Percentiles rank a stretch among this genome's conserved stretches.
Conservation (phyloP, 2,797 vertebrate species). For the Lagothrix lagotricha region DNA sequence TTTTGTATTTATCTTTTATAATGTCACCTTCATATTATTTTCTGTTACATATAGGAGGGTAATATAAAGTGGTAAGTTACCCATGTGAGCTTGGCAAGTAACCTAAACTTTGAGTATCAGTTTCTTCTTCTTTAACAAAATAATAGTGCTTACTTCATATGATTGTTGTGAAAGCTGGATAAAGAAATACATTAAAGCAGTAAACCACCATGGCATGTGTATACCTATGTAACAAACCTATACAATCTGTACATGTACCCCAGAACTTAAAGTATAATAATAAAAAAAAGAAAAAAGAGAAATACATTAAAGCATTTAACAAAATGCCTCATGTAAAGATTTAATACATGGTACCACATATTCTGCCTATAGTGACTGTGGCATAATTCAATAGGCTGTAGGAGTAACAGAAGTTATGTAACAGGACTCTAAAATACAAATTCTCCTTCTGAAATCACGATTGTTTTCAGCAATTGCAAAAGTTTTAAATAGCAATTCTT, state of each 20-base stretch:
- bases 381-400: background rate
- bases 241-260: too few species aligned
- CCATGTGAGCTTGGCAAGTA: background rate
- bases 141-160: background rate
- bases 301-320: background rate
- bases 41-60: background rate
- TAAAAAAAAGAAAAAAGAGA: background rate
- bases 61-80: background rate
- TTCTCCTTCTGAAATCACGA: background rate
- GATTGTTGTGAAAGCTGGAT: background rate
- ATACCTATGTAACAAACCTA: too few species aligned
- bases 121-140: conserved; percentile 8
- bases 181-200: background rate
- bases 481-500: background rate
- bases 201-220: too few species aligned
- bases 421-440: background rate
- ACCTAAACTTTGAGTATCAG: background rate
- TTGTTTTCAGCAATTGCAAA: background rate
- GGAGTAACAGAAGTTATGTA: background rate
- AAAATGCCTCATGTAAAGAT: background rate
- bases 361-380: background rate
- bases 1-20: background rate
- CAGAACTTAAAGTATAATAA: too few species aligned
- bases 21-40: background rate
- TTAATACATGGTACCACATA: background rate